Evolutionary conservation across 2,888 invertebrate genomes (phyloP).

Genomic region (Pterostichus niger): DNA sequence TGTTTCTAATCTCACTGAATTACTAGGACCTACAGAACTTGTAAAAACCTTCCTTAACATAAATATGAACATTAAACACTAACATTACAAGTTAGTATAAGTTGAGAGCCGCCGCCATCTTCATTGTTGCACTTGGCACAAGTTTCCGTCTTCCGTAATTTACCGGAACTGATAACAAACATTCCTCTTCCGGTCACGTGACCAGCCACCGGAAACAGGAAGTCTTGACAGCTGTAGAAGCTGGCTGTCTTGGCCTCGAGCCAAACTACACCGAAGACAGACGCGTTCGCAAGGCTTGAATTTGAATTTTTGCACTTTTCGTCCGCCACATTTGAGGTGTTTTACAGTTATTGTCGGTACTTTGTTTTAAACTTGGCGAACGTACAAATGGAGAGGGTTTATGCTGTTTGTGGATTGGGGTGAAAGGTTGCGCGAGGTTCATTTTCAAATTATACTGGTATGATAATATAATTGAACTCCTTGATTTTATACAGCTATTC

Average conservation of each 20-base stretch:
- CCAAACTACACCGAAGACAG: background rate
- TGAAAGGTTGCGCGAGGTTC: background rate
- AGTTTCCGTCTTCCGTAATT: conserved; percentile 13
- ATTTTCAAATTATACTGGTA: no score
- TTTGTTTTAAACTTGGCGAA: conserved; percentile 17
- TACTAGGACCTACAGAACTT: no score
- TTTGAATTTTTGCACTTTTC: conserved; percentile 41
- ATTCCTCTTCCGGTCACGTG: conserved; percentile 31
- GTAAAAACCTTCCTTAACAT: no score
- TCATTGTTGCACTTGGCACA: background rate
- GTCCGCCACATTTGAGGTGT: conserved; percentile 16
- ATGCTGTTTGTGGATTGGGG: background rate
- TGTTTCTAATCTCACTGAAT: no score
- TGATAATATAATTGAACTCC: no score
- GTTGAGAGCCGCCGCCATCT: no score
- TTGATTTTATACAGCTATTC: no score
- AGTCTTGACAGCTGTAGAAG: background rate
- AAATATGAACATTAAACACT: no score
- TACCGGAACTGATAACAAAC: conserved; percentile 47
- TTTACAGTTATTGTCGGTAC: conserved; percentile 2
- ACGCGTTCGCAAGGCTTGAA: background rate
- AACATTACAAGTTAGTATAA: no score
- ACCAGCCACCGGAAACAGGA: background rate
- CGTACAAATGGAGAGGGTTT: background rate
- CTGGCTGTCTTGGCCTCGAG: background rate